Evolutionary conservation across 2,797 vertebrate genomes (phyloP), one percentile per base, ranked within the genome.

Genomic region (Eurystomus glaucurus): DNA sequence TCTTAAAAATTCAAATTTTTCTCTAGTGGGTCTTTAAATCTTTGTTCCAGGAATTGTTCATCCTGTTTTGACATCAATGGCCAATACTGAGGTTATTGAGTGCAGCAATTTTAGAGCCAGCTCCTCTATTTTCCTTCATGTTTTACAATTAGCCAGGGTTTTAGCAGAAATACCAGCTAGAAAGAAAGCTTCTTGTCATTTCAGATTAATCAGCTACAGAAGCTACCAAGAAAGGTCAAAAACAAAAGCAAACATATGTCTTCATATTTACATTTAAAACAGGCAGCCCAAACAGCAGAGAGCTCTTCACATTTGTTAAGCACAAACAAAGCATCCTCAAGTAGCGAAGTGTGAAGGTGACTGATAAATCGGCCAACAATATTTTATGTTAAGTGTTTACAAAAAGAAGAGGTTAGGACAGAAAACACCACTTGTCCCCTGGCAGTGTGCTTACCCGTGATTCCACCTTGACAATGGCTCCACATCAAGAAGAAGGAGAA

Each of bases 261-360:
- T 97, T 93, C n/a, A 29, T 88, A 92, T 96, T 95, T 96, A 87
- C 91, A 94, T 93, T 96, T 95, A 93, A 94, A 90, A 74, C 58
- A 96, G 79, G 45, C 79, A 90, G 33, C 28, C 80, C 65, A 57
- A 90, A 48, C 25, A 82, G 46, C 65, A 88, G 77, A 93, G 55
- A 74, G 25, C 16, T 92, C 54, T 90, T 77, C 79, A 61, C 85
- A 90, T 88, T 92, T 92, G 58, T 93, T 86, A 86, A 94, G 69
- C 66, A 94, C 77, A 88, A 90, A 69, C 46, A 76, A 84, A 86
- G 26, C 31, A 3, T 72, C 88, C 77, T 90, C 48, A 54, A 76
- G 57, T 66, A 84, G 21, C 66, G 72, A 78, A 72, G 43, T 86
- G 80, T 93, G 88, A 90, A 95, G 85, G 90, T 94, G 83, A 92